phyloP scores from a whole-genome alignment of 2,113 vertebrate species.

The Carollia perspicillata region DNA sequence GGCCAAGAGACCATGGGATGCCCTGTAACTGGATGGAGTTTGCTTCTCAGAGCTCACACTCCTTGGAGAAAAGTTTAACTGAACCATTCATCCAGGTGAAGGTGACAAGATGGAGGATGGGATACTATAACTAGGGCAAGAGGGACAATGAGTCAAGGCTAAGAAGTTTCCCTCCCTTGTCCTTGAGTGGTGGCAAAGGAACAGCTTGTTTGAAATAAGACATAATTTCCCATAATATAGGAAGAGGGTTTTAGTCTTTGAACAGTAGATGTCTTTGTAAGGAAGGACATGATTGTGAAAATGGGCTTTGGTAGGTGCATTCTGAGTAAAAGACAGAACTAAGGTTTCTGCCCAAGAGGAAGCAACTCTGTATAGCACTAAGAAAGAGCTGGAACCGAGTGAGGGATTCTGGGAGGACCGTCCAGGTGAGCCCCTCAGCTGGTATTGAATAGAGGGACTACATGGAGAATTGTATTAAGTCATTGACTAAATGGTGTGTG shows the following conservation, averaged over 20 bases:
- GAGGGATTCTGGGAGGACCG: neutral
- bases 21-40: neutral
- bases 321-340: too few species aligned
- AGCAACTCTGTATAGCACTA: neutral
- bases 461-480: neutral
- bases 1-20: neutral
- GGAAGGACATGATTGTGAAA: neutral
- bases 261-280: neutral
- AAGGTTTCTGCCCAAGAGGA: neutral
- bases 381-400: neutral
- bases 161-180: neutral
- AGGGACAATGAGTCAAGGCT: neutral
- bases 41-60: neutral
- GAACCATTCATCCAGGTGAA: neutral
- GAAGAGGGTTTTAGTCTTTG: neutral
- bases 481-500: neutral
- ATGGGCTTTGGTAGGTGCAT: neutral
- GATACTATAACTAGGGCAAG: neutral
- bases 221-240: neutral
- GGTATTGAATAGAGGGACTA: neutral
- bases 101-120: neutral
- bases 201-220: neutral
- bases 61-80: neutral
- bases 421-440: neutral
- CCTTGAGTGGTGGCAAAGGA: neutral